Evolutionary conservation across 1,140 invertebrate species (phyloP).

Genomic region (Pseudomyrmex sp.): DNA sequence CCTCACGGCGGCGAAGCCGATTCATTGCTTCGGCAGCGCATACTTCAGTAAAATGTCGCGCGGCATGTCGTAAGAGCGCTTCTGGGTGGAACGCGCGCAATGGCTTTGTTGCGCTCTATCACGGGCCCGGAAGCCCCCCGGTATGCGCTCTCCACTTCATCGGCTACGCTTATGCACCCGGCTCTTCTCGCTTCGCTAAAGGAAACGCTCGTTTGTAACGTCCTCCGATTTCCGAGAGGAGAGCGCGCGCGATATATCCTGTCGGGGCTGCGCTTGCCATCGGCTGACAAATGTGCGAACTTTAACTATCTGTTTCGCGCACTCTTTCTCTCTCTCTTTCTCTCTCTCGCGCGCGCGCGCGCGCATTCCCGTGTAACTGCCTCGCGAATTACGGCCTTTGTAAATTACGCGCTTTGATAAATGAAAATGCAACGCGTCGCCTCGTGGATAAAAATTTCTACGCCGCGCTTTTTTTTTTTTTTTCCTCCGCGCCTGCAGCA

Average conservation of each 20-base stretch:
- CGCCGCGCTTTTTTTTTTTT: background rate
- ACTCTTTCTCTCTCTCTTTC: background rate
- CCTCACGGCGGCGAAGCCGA: no score
- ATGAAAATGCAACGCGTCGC: constrained; percentile 17
- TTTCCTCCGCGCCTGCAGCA: background rate
- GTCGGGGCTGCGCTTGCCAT: constrained; percentile 25
- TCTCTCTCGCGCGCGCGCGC: background rate
- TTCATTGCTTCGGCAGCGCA: background rate
- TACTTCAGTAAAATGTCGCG: constrained; percentile 43
- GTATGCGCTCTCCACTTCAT: constrained; percentile 47
- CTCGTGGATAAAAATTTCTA: constrained; percentile 4
- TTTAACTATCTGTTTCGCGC: constrained; percentile 26
- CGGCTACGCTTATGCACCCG: constrained; percentile 21
- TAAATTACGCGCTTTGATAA: constrained; percentile 46
- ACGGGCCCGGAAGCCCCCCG: constrained; percentile 33
- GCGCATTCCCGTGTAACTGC: background rate
- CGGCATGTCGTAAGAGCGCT: constrained; percentile 38
- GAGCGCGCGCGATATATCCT: constrained; percentile 43
- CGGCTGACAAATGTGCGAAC: constrained; percentile 46
- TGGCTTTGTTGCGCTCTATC: constrained; percentile 55
- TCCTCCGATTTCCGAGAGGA: constrained; percentile 16
- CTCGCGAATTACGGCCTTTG: constrained; percentile 9
- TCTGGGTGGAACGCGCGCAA: constrained; percentile 47
- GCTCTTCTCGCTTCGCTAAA: constrained; percentile 24
- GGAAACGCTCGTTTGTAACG: constrained; percentile 52